These are phyloP conservation scores for Phyllotreta striolata DNA, from an alignment of 2,888 invertebrate species.

Conservation along the genomic window DNA sequence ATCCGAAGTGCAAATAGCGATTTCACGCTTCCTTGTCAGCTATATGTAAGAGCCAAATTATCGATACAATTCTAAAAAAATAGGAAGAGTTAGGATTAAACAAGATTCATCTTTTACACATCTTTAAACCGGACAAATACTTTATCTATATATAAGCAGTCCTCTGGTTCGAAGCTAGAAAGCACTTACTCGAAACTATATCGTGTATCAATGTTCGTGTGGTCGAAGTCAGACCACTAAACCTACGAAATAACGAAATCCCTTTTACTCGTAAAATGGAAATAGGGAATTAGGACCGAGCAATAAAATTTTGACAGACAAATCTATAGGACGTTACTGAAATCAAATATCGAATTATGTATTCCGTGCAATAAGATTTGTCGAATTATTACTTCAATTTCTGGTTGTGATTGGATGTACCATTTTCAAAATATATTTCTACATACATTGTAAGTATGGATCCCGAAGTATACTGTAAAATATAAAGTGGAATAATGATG, in stretches of 20 bases:
- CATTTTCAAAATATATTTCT: too few relatives aligned
- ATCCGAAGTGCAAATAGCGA: too few relatives aligned
- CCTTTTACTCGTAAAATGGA: conserved; percentile 36
- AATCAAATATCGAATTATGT: conserved; percentile 50
- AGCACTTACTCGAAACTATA: conserved; percentile 12
- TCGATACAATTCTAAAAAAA: not conserved
- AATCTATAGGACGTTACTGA: conserved; percentile 49
- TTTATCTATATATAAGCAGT: conserved; percentile 26
- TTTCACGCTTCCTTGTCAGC: too few relatives aligned
- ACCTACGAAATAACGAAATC: conserved; percentile 30
- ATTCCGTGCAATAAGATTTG: conserved; percentile 11
- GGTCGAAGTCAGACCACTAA: conserved; percentile 29
- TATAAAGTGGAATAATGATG: too few relatives aligned
- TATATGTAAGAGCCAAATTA: too few relatives aligned
- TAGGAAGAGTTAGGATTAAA: not conserved
- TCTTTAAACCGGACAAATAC: conserved; percentile 21
- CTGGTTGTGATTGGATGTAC: not conserved
- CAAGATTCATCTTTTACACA: not conserved
- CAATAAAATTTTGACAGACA: conserved; percentile 56
- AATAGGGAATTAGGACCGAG: conserved; percentile 37
- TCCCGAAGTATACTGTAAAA: too few relatives aligned
- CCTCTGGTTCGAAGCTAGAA: conserved; percentile 16
- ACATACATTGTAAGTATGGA: too few relatives aligned
- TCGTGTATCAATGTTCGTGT: conserved; percentile 29
- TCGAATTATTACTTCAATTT: conserved; percentile 3